Evolutionary conservation across 2,113 vertebrate species (phyloP), one percentile per base, ranked within the genome.

Genomic region (Hemichromis elongatus): DNA sequence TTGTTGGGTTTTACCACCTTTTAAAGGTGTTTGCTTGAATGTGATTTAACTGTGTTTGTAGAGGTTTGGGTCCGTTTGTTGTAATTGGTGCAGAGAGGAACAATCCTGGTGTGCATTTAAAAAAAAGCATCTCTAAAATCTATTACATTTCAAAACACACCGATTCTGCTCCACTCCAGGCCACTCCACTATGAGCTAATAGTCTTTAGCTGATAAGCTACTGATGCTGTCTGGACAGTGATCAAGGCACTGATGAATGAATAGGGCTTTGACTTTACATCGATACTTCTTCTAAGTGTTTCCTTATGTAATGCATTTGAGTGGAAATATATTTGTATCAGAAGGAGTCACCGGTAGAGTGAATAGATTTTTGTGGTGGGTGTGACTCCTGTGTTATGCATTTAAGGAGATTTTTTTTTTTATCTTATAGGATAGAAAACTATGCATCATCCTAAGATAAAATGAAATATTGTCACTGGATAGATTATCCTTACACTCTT

Each of bases 191-290:
- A 7, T 16, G 13, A 54, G 30, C 63, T 63, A 24, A 35, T 28
- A 33, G 45, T 61, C 13, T 53, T 54, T 12, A 21, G 42, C 59
- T 90, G 85, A 90, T 91, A 84, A 84, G 80, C 21, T 18, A 7
- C 19, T 89, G 83, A 88, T 88, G 84, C 83, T n/a, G 12, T 88
- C 28, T 47, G 50, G 28, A 1, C 35, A 18, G 10, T 81, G 88
- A 88, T 87, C 16, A 77, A 56, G 30, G 53, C 84, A 87, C 19
- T 79, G 55, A 47, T 35, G 47, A 53, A 35, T 57, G 37, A 81
- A 47, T 73, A 30, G 14, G 2, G 30, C 30, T 5, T 66, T 80
- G 52, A 83, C 59, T 45, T 28, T 19, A 19, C 8, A 30, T 14
- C 33, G 10, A 50, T n/a, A 26, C n/a, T 5, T 56, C 19, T 79